phyloP scores from a whole-genome alignment of 2,113 vertebrate genomes.

The Pantherophis guttatus region DNA sequence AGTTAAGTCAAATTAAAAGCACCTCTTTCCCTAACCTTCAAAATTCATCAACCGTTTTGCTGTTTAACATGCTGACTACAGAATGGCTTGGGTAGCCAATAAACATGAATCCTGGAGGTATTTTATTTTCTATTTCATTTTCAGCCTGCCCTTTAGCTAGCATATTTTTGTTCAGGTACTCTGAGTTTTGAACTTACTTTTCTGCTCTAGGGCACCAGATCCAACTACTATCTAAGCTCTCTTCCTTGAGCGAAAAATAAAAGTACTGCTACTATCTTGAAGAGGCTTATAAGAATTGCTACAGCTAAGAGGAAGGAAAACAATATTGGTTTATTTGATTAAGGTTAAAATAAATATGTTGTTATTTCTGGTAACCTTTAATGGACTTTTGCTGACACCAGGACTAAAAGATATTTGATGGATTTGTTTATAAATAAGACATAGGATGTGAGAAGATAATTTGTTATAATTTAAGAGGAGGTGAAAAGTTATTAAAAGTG shows the following conservation, averaged over 20 bases:
- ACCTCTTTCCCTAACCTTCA: conserved; percentile 67
- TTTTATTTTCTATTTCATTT: not conserved
- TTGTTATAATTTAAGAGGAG: not conserved
- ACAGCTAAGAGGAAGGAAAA: not conserved
- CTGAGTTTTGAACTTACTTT: not conserved
- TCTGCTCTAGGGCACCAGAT: not conserved
- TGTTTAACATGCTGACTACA: conserved; percentile 28
- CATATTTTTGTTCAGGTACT: not conserved
- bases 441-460: not conserved
- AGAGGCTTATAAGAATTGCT: not conserved
- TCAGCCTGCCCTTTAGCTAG: not conserved
- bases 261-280: not conserved
- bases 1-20: conserved; percentile 60
- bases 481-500: not conserved
- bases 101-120: conserved; percentile 7
- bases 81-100: not conserved
- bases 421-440: not conserved
- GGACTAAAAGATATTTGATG: not conserved
- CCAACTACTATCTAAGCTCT: not conserved
- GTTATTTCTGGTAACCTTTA: not conserved
- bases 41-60: conserved; percentile 49
- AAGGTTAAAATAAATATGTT: not conserved
- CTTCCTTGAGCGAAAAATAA: not conserved
- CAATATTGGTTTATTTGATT: not conserved
- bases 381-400: not conserved